phyloP scores from a whole-genome alignment of 1,140 invertebrate species.

The Apis dorsata region DNA sequence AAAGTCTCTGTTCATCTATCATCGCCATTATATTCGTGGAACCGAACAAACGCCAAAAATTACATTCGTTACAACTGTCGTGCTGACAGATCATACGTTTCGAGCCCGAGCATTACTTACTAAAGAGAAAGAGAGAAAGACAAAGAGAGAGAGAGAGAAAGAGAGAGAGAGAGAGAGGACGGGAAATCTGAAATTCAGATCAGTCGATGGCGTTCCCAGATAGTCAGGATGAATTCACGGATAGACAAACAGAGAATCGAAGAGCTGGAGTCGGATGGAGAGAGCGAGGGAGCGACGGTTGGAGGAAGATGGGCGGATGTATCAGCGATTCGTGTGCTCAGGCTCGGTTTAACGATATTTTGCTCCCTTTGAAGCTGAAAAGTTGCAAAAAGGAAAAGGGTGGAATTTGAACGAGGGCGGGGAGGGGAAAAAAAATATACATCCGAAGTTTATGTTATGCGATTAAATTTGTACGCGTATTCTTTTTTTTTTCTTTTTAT shows the following conservation, averaged over 20 bases:
- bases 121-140: not conserved
- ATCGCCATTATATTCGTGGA: slow-evolving; percentile 28
- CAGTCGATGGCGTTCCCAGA: slow-evolving; percentile 40
- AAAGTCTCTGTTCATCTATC: not conserved
- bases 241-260: slow-evolving; percentile 49
- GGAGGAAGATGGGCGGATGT: slow-evolving; percentile 5
- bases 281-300: too few species aligned
- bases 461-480: not conserved
- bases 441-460: not conserved
- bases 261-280: not conserved
- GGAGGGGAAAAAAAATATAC: not conserved
- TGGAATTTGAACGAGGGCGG: too few species aligned
- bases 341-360: slow-evolving; percentile 40
- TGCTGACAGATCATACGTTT: slow-evolving; percentile 38
- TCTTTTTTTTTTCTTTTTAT: not conserved
- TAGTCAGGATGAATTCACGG: slow-evolving; percentile 50
- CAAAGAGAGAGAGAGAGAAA: not conserved
- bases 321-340: slow-evolving; percentile 38
- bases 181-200: slow-evolving; percentile 55
- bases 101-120: slow-evolving; percentile 32
- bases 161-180: not conserved
- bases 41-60: slow-evolving; percentile 27
- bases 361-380: slow-evolving; percentile 11
- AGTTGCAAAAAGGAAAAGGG: not conserved
- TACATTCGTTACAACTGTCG: slow-evolving; percentile 26